Conservation (phyloP, 2,113 vertebrate species). For the Protobothrops flavoviridis region DNA sequence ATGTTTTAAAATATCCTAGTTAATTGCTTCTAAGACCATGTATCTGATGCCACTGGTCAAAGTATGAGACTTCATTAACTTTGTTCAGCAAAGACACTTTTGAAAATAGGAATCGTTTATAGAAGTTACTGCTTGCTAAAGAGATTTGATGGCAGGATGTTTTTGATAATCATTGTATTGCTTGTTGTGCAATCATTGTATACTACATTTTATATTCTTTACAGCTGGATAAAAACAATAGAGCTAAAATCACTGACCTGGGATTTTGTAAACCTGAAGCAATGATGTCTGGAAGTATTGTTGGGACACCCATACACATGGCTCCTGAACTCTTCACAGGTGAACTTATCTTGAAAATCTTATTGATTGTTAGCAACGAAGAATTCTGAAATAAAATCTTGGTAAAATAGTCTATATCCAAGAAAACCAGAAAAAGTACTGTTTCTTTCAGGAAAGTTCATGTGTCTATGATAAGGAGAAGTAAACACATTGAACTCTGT, state of each 20-base stretch:
- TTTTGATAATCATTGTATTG: neutral
- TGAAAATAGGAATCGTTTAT: neutral
- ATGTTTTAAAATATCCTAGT: neutral
- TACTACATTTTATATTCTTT: neutral
- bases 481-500: neutral
- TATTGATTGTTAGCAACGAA: neutral
- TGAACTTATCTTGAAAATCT: constrained; percentile 39
- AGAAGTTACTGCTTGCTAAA: neutral
- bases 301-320: constrained; percentile 98
- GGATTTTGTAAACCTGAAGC: constrained; percentile 99
- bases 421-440: neutral
- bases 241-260: constrained; percentile 96
- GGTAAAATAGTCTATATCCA: neutral
- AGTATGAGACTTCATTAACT: neutral
- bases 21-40: neutral
- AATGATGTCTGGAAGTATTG: constrained; percentile 99
- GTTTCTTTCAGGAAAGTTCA: neutral
- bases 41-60: neutral
- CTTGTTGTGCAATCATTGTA: neutral
- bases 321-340: constrained; percentile 98
- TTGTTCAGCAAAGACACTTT: neutral
- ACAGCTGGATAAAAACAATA: constrained; percentile 93
- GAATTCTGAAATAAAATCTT: neutral
- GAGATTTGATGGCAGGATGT: neutral
- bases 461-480: neutral